These are phyloP conservation scores for Cyprinus carpio DNA, from an alignment of 2,113 vertebrate species.

Conservation along the genomic window DNA sequence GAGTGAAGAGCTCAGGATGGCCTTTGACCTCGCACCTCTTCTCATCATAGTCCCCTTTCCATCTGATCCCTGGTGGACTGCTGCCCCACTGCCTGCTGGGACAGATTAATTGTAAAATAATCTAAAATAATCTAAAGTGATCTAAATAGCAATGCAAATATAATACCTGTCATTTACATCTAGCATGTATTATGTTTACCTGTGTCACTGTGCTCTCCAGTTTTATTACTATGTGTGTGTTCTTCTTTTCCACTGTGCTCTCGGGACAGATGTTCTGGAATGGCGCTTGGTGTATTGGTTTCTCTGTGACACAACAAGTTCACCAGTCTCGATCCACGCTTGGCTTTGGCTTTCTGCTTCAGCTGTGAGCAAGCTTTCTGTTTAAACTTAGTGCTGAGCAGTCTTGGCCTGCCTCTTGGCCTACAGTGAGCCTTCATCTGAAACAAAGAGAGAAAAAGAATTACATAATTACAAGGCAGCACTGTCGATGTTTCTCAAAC, in stretches of 20 bases:
- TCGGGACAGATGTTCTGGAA: slow-evolving; percentile 64
- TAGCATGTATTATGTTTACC: slow-evolving; percentile 53
- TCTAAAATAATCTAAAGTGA: neutral
- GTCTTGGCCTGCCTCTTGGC: slow-evolving; percentile 69
- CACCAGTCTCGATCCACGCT: slow-evolving; percentile 69
- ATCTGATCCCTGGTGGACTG: slow-evolving; percentile 26
- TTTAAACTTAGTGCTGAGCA: slow-evolving; percentile 78
- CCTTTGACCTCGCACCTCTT: slow-evolving; percentile 54
- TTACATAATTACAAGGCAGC: neutral
- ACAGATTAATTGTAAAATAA: slow-evolving; percentile 3
- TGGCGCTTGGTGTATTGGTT: slow-evolving; percentile 42
- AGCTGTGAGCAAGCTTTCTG: slow-evolving; percentile 77
- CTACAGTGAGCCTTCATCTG: slow-evolving; percentile 81
- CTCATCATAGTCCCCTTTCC: slow-evolving; percentile 39
- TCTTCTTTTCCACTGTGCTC: slow-evolving; percentile 54
- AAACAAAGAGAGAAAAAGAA: neutral
- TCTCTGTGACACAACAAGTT: slow-evolving; percentile 77
- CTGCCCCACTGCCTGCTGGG: slow-evolving; percentile 43
- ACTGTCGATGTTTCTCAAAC: neutral
- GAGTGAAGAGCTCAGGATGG: slow-evolving; percentile 30
- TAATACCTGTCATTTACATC: neutral
- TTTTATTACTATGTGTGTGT: slow-evolving; percentile 36
- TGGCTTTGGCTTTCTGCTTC: slow-evolving; percentile 84
- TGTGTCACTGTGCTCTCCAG: slow-evolving; percentile 66
- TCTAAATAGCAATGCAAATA: neutral